These are phyloP conservation scores for Nymphicus hollandicus DNA, from an alignment of 2,113 vertebrate species.

Conservation along the genomic window DNA sequence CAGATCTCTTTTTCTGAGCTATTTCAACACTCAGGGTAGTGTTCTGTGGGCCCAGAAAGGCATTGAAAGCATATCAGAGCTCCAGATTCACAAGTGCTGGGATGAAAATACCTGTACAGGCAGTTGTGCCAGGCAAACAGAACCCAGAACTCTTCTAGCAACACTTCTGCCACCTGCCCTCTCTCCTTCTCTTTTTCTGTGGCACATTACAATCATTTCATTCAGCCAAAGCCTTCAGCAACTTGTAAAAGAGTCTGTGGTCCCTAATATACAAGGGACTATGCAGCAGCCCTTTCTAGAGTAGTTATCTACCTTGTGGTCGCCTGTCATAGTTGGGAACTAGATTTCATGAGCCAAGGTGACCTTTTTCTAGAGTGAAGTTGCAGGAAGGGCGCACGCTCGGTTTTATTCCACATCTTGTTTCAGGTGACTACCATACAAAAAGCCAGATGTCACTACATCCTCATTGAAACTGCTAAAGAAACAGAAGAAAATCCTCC, in stretches of 20 bases:
- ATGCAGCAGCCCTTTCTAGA: background rate
- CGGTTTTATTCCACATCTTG: background rate
- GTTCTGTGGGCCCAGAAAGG: background rate
- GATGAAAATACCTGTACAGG: background rate
- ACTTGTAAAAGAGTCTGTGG: background rate
- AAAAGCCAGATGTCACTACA: background rate
- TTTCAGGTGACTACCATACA: background rate
- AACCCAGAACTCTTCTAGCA: background rate
- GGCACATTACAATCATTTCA: background rate
- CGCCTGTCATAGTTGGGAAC: background rate
- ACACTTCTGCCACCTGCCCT: background rate
- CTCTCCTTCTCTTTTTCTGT: background rate
- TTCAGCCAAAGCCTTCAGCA: background rate
- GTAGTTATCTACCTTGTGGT: fast-evolving
- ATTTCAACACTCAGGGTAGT: background rate
- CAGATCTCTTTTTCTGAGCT: background rate
- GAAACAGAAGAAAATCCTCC: background rate
- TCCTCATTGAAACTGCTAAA: background rate
- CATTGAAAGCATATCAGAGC: background rate
- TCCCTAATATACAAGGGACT: background rate
- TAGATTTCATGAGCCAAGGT: background rate
- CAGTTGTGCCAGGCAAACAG: background rate
- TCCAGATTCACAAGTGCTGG: background rate
- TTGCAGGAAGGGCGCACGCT: background rate
- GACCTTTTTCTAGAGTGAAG: background rate